Percentiles rank a stretch among this genome's conserved stretches.
Evolutionary conservation across 2,797 vertebrate genomes (phyloP).

Genomic region (Hyperoplus lanceolatus): DNA sequence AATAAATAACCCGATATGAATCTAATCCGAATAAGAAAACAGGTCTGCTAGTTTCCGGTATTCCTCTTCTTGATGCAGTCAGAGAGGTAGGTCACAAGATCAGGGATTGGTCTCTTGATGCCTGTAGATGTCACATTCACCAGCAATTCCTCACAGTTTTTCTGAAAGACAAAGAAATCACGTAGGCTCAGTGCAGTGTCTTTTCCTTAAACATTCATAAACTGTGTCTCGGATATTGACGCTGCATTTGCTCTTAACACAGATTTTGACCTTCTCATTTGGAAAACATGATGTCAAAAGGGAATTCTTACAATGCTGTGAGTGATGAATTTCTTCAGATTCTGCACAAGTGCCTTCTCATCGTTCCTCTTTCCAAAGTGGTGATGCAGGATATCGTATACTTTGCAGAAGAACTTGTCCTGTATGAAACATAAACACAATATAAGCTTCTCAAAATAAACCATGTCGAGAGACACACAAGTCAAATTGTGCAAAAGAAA

Average conservation of each 20-base stretch:
- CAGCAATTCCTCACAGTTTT: too few species aligned
- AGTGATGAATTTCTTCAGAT: accelerated
- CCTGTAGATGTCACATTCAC: too few species aligned
- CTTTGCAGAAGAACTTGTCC: constrained; percentile 76
- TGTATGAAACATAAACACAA: constrained; percentile 39
- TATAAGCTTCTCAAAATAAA: background rate
- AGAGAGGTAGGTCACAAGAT: too few species aligned
- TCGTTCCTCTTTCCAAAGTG: accelerated
- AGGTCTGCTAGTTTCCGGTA: too few species aligned
- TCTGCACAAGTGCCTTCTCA: background rate
- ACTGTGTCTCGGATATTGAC: background rate
- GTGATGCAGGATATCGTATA: background rate
- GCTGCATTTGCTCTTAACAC: background rate
- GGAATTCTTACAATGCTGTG: constrained; percentile 12
- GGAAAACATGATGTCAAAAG: background rate
- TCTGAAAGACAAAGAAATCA: too few species aligned
- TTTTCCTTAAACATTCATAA: background rate
- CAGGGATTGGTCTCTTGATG: too few species aligned
- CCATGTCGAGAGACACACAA: background rate
- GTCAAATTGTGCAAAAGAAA: background rate
- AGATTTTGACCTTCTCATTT: background rate
- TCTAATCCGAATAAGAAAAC: too few species aligned
- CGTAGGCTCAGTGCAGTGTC: background rate
- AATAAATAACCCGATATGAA: too few species aligned
- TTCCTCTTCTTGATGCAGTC: too few species aligned